Conservation (phyloP, 2,113 vertebrate species). For the Polypterus bichir region DNA sequence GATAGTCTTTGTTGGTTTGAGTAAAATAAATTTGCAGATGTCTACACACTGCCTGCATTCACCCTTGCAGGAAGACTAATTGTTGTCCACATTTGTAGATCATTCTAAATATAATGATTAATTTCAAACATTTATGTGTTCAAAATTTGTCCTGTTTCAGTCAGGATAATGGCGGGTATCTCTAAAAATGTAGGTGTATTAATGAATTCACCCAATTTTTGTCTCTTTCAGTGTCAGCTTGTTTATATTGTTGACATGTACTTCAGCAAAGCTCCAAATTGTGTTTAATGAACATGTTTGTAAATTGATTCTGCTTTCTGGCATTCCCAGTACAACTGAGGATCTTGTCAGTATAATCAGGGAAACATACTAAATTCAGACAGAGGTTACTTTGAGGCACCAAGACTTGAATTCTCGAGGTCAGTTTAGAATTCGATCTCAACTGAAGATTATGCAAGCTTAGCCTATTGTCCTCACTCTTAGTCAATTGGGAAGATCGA, state of each 20-base stretch:
- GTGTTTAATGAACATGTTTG: conserved; percentile 10
- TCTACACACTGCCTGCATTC: conserved; percentile 14
- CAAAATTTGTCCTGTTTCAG: too few species aligned
- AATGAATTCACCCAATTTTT: not conserved
- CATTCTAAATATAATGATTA: conserved; percentile 1
- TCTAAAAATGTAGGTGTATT: too few species aligned
- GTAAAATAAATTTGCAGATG: conserved; percentile 14
- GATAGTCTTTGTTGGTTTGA: conserved; percentile 18
- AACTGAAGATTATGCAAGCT: conserved; percentile 9
- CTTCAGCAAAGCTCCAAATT: conserved; percentile 15
- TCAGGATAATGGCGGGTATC: too few species aligned
- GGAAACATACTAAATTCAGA: not conserved
- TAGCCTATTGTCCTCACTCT: not conserved
- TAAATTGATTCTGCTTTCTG: conserved; percentile 17
- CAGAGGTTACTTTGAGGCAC: conserved; percentile 5
- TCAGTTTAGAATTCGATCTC: conserved; percentile 11
- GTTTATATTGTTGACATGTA: conserved; percentile 4
- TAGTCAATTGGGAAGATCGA: conserved; percentile 4
- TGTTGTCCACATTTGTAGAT: conserved; percentile 12
- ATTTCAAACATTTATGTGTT: too few species aligned
- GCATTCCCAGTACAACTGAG: conserved; percentile 11
- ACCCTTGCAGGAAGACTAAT: conserved; percentile 16
- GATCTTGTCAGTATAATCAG: not conserved
- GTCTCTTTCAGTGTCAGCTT: conserved; percentile 6
- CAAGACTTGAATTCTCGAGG: conserved; percentile 16